A percentile compares a stretch with the other conserved stretches of the same genome.
phyloP scores from a whole-genome alignment of 2,888 invertebrate genomes.

The Tridacna crocea region DNA sequence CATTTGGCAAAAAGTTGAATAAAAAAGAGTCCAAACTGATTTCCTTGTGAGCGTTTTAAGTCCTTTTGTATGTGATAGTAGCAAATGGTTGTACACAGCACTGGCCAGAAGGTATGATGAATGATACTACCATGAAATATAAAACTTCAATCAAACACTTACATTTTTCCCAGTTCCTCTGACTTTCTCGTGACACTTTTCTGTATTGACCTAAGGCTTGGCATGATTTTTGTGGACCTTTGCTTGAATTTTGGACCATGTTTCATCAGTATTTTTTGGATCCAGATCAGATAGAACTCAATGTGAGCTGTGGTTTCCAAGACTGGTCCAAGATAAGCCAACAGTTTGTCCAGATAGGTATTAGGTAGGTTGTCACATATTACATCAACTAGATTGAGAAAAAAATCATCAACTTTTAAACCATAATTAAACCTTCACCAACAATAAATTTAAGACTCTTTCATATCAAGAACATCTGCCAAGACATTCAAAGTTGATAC shows the following conservation, averaged over 20 bases:
- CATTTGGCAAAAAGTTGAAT: too few species aligned
- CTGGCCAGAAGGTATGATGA: not conserved
- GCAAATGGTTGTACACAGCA: too few species aligned
- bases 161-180: constrained; percentile 93
- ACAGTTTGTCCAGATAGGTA: constrained; percentile 90
- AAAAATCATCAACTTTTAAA: not conserved
- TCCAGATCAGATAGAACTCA: constrained; percentile 94
- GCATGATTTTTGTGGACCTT: constrained; percentile 87
- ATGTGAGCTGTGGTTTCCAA: constrained; percentile 92
- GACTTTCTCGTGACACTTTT: constrained; percentile 89
- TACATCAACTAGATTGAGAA: constrained; percentile 90
- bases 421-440: too few species aligned
- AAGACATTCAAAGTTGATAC: too few species aligned
- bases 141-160: constrained; percentile 56
- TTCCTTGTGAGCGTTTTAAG: too few species aligned
- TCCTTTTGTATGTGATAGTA: too few species aligned
- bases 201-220: constrained; percentile 89
- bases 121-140: not conserved
- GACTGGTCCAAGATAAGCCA: constrained; percentile 89
- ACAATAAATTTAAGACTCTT: too few species aligned
- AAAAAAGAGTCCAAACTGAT: too few species aligned
- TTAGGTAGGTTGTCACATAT: constrained; percentile 89
- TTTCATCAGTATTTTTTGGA: constrained; percentile 88
- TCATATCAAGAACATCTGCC: too few species aligned
- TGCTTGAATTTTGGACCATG: constrained; percentile 86